Base-by-base conservation (phyloP, 2,113 vertebrate species). In the Syngnathus typhle region DNA sequence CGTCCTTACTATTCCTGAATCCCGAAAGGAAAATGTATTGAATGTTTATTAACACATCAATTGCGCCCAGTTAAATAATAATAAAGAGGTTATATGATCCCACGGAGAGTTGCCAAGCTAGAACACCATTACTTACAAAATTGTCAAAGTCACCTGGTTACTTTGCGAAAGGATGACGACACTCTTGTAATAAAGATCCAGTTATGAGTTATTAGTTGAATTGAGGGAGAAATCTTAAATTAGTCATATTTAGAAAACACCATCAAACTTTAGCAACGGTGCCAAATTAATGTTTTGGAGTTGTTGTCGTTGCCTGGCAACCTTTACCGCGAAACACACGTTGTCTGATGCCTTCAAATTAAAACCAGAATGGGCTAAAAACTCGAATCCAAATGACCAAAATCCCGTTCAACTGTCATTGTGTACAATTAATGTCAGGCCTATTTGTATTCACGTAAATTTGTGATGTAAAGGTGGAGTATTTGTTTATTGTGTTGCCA, bases 351-450 rank as follows among this genome's bases (percentile, higher is more conserved):
- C 16, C n/a, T 60, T 60, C 58, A 39, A 38, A 60, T 7, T 60
- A 60, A 60, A 60, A 38, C 18, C 6, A 10, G 9, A 1, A 19
- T 3, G 27, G 27, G 27, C 3, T 60, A 38, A 9, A 18, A 39
- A 11, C 8, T 39, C 11, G 36, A 39, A 18, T 38, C 18, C 19
- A 18, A 37, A 38, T 1, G 1, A 8, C 8, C 1, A 5, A 60
- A 39, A 60, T n/a, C 7, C 11, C 1, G 0, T 60, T 38, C 3
- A 5, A 38, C 18, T 18, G 12, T 38, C 2, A n/a, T 10, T 19
- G 2, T 6, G 19, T 4, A 3, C 8, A 2, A 19, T 11, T 9
- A 38, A 32, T 2, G 0, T 3, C 1, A 5, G 1, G 6, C n/a
- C 19, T n/a, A 10, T 60, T 11, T 39, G 7, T 19, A 36, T 38